phyloP scores from a whole-genome alignment of 1,140 invertebrate genomes.

The Bombyx mori region DNA sequence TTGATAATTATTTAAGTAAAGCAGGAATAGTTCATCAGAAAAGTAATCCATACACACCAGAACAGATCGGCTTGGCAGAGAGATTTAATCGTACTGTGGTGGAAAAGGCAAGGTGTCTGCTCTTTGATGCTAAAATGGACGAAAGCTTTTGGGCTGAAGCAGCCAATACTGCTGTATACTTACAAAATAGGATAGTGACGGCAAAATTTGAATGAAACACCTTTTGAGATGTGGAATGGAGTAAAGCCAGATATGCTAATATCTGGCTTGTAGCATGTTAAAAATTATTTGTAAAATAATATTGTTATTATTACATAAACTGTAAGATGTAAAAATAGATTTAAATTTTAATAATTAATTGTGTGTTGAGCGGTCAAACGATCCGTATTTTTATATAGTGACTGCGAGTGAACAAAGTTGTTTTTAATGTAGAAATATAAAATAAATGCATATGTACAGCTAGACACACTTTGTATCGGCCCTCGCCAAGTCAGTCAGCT shows the following conservation, averaged over 20 bases:
- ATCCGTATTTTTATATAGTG: no score
- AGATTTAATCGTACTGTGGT: neutral
- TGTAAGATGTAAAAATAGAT: no score
- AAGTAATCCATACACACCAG: neutral
- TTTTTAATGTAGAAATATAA: no score
- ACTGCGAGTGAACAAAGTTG: no score
- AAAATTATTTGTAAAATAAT: no score
- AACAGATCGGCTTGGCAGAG: neutral
- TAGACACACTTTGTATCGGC: no score
- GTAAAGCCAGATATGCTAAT: neutral
- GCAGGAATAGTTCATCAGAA: slow-evolving; percentile 2
- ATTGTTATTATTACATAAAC: no score
- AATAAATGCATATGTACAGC: no score
- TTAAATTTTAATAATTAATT: no score
- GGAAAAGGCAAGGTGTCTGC: slow-evolving; percentile 1
- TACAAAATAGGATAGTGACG: slow-evolving; percentile 1
- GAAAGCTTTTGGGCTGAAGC: slow-evolving; percentile 3
- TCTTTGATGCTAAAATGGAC: slow-evolving; percentile 2
- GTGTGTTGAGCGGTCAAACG: no score
- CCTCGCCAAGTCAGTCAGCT: no score
- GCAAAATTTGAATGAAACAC: neutral
- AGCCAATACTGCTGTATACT: slow-evolving; percentile 4
- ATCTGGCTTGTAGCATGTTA: no score
- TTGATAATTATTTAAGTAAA: slow-evolving; percentile 1
- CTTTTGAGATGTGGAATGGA: slow-evolving; percentile 1